phyloP scores from a whole-genome alignment of 2,797 vertebrate genomes.

The Antrozous pallidus region DNA sequence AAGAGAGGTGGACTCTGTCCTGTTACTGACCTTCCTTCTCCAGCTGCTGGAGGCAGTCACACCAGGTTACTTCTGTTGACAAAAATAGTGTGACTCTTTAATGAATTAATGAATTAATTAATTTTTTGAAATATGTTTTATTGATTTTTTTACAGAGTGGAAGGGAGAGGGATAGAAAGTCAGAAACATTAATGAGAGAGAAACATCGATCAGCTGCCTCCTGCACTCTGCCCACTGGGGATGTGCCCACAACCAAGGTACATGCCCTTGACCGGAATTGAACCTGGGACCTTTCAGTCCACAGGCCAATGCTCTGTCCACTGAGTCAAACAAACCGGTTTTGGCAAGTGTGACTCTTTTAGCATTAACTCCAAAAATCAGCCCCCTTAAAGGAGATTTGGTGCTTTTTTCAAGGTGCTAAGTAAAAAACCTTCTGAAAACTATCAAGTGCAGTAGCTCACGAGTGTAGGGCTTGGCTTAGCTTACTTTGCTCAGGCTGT shows the following conservation, averaged over 20 bases:
- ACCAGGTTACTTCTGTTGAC: background rate
- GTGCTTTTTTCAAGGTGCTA: background rate
- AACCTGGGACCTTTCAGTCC: no score
- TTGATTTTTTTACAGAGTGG: no score
- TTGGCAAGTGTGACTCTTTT: background rate
- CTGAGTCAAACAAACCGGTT: no score
- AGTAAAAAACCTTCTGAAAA: background rate
- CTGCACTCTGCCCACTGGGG: no score
- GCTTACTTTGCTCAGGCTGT: background rate
- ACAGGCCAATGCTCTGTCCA: no score
- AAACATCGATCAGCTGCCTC: no score
- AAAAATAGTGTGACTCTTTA: background rate
- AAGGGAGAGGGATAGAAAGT: no score
- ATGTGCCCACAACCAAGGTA: no score
- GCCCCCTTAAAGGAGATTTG: background rate
- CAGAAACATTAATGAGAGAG: no score
- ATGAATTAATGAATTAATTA: no score
- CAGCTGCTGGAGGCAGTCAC: background rate
- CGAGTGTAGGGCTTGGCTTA: background rate
- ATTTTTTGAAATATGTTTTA: no score
- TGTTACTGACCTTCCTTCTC: background rate
- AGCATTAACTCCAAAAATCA: background rate
- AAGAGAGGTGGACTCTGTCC: background rate
- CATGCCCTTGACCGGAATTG: no score
- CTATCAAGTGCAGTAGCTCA: background rate